Evolutionary conservation across 2,888 invertebrate species (phyloP), one percentile per base, ranked within the genome.

Genomic region (Scaptomyza parva): DNA sequence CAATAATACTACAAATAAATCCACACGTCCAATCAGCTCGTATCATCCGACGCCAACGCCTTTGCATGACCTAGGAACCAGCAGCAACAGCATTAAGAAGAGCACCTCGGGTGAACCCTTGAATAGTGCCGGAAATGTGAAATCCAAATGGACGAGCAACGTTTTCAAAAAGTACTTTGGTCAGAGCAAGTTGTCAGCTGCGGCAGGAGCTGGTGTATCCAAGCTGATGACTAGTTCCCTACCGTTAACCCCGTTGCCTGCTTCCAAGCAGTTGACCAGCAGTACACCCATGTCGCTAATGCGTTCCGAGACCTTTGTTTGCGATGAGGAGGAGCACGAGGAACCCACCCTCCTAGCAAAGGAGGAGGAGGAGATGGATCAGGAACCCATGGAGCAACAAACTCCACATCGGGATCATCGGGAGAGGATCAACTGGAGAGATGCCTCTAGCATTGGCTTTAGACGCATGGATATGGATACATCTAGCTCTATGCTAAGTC

Each of bases 261-360:
- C 60, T 14, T 43, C 83, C 62, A 58, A 78, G 71, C 65, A 35
- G 53, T 37, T 82, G 6, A 75, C 62, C 14, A 79, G 79, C 67
- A 76, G 76, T 39, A 88, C 74, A 1, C 83, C 85, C 2, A 73
- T 77, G 67, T 75, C 78, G 0, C 73, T 91, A 0, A 86, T 89
- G 43, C 84, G 91, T 5, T 91, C 91, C 26, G 91, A 91, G 35
- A 91, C 91, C 2, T 91, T 91, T 74, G 86, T 91, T 1, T 89
- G 91, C 28, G 85, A 86, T 14, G 86, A 86, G 14, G 88, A 87
- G 33, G 66, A 74, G 28, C 76, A 82, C 7, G 73, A 63, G 37
- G 18, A 37, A 18, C 12, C n/a, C n/a, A n/a, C n/a, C n/a, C n/a
- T n/a, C n/a, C n/a, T n/a, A n/a, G n/a, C n/a, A n/a, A n/a, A n/a